Conservation (phyloP, 2,888 invertebrate genomes). For the Laspeyria flexula region DNA sequence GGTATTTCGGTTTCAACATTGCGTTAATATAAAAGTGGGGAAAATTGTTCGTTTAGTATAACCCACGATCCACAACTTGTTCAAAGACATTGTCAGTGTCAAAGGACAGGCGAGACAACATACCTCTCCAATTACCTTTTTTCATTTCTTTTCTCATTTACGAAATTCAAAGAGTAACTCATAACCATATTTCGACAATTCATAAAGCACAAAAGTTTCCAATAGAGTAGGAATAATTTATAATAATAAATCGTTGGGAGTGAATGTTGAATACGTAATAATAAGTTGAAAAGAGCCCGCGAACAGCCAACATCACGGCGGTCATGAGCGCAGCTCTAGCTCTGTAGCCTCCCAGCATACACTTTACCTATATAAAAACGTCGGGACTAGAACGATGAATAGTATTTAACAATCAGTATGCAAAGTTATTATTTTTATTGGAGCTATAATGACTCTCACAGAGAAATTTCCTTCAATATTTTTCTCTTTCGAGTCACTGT, state of each 20-base stretch:
- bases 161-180: too few relatives aligned
- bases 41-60: too few relatives aligned
- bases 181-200: not conserved
- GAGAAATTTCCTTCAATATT: not conserved
- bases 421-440: constrained; percentile 2
- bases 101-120: too few relatives aligned
- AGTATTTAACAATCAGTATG: constrained; percentile 1
- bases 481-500: not conserved
- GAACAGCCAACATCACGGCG: not conserved
- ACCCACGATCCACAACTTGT: too few relatives aligned
- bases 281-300: not conserved
- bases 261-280: not conserved
- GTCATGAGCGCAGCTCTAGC: not conserved
- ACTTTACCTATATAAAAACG: not conserved
- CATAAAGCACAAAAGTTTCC: not conserved
- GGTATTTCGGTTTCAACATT: too few relatives aligned
- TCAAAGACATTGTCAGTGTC: too few relatives aligned
- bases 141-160: too few relatives aligned
- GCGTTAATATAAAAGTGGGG: too few relatives aligned
- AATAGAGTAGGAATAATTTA: not conserved
- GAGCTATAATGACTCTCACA: not conserved
- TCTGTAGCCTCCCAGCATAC: not conserved
- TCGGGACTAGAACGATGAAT: not conserved
- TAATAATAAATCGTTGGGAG: not conserved
- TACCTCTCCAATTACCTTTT: too few relatives aligned